Percentiles rank a stretch among this genome's conserved stretches.
Evolutionary conservation across 2,888 invertebrate genomes (phyloP).

Genomic region (Mycogona germanica): DNA sequence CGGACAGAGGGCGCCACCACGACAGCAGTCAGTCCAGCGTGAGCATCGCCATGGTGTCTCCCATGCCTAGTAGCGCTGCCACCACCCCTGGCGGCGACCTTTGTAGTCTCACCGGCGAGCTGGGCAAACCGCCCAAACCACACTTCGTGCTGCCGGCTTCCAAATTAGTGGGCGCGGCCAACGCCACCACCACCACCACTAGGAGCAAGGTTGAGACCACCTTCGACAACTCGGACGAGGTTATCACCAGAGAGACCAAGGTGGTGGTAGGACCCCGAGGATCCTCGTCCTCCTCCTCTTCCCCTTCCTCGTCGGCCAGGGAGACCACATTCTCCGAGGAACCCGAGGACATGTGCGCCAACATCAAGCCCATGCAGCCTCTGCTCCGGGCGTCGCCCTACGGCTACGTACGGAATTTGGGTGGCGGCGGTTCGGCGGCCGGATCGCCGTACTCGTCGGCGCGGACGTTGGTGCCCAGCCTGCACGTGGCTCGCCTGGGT

Average conservation of each 20-base stretch:
- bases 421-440: conserved; percentile 4
- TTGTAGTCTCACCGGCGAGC: not conserved
- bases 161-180: too few relatives aligned
- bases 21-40: conserved; percentile 20
- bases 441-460: conserved; percentile 16
- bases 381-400: conserved; percentile 38
- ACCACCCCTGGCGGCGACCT: not conserved
- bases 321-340: conserved; percentile 29
- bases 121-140: conserved; percentile 9
- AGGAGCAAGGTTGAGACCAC: conserved; percentile 26
- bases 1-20: conserved; percentile 11
- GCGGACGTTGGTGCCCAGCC: conserved; percentile 15
- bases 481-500: conserved; percentile 21
- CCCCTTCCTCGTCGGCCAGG: conserved; percentile 23
- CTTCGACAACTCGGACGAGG: conserved; percentile 21
- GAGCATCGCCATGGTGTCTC: conserved; percentile 51
- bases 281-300: conserved; percentile 17
- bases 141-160: not conserved
- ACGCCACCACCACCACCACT: too few relatives aligned
- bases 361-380: conserved; percentile 86
- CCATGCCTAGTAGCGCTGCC: conserved; percentile 45
- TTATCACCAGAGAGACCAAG: not conserved
- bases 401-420: conserved; percentile 26
- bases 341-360: conserved; percentile 50
- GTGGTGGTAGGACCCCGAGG: not conserved